A percentile compares a stretch with the other conserved stretches of the same genome.
Conservation (phyloP, 2,113 vertebrate species). For the Neofelis nebulosa region DNA sequence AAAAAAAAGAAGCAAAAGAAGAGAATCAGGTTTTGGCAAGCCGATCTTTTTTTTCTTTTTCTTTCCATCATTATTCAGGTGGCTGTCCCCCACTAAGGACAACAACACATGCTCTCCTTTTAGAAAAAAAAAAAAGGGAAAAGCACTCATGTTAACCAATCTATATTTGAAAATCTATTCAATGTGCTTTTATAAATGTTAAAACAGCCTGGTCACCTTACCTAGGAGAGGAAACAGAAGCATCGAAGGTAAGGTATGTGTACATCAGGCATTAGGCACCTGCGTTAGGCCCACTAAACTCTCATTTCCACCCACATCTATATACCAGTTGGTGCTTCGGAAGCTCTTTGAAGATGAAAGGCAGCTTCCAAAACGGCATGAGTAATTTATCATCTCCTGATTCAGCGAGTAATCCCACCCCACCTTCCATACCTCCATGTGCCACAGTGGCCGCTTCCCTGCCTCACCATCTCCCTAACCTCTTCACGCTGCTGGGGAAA, state of each 20-base stretch:
- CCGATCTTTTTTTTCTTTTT: conserved; percentile 67
- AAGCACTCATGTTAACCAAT: conserved; percentile 55
- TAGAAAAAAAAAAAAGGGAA: conserved; percentile 66
- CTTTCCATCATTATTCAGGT: conserved; percentile 69
- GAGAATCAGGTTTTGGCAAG: conserved; percentile 72
- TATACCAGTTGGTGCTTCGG: accelerated
- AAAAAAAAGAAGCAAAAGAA: too few species aligned
- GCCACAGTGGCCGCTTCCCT: accelerated
- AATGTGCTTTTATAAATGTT: conserved; percentile 39
- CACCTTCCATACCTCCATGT: not conserved
- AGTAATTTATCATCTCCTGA: not conserved
- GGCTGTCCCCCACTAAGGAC: conserved; percentile 56
- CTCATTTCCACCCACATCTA: not conserved
- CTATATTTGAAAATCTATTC: conserved; percentile 64
- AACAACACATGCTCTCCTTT: conserved; percentile 63
- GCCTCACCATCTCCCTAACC: not conserved
- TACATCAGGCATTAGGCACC: not conserved
- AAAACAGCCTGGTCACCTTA: conserved; percentile 59
- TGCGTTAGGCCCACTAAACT: not conserved
- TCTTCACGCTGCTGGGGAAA: not conserved
- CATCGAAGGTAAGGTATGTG: not conserved
- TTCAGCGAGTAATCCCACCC: not conserved
- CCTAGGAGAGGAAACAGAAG: not conserved
- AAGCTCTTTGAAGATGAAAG: not conserved
- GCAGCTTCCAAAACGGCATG: not conserved